Conservation (phyloP, 2,797 vertebrate genomes). For the Pseudochaenichthys georgianus region DNA sequence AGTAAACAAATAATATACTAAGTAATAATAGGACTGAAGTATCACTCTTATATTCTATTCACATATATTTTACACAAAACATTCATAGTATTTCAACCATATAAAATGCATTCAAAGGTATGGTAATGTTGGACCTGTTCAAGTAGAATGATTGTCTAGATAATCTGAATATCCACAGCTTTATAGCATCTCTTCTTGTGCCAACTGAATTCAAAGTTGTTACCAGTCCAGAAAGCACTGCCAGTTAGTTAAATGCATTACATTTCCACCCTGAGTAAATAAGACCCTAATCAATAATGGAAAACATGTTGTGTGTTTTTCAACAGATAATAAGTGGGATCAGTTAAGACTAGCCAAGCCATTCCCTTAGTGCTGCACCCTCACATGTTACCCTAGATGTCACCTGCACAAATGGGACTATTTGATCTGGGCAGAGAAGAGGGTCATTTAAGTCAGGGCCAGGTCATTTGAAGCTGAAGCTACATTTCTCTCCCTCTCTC, state of each 20-base stretch:
- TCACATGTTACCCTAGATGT: conserved; percentile 45
- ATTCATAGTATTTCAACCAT: conserved; percentile 1
- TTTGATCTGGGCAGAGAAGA: conserved; percentile 48
- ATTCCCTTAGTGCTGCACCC: conserved; percentile 33
- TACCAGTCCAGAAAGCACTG: conserved; percentile 5
- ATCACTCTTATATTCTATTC: background rate
- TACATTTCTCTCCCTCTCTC: conserved; percentile 37
- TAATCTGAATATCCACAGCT: conserved; percentile 27
- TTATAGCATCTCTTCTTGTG: conserved; percentile 14
- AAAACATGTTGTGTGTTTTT: background rate
- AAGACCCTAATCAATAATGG: conserved; percentile 12
- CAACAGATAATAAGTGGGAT: conserved; percentile 27
- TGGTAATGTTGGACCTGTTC: conserved; percentile 12
- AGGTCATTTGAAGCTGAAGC: conserved; percentile 52
- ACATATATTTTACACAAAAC: conserved; percentile 1
- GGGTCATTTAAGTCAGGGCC: conserved; percentile 52
- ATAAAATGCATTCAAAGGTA: conserved; percentile 19
- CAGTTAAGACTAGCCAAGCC: background rate
- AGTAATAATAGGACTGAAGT: background rate
- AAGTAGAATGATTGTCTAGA: conserved; percentile 33
- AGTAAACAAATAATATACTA: background rate
- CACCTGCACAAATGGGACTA: conserved; percentile 40
- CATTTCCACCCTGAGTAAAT: conserved; percentile 30
- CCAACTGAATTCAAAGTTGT: conserved; percentile 29
- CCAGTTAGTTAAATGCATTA: conserved; percentile 33